These are phyloP conservation scores for Siderastrea siderea DNA, from an alignment of 92 coral and sea anemone genomes.

Conservation along the genomic window DNA sequence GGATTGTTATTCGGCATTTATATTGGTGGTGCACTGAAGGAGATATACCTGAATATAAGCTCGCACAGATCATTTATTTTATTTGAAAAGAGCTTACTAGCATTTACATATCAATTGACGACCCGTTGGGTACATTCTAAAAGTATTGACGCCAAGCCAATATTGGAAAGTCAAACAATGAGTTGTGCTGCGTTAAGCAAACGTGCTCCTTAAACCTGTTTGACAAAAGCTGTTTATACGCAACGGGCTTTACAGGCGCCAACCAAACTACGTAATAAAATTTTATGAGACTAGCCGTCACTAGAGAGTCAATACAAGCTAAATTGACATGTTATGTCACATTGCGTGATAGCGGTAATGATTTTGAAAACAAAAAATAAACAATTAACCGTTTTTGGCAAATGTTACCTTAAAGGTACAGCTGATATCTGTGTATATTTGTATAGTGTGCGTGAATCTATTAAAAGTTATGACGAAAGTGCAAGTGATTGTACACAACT, in stretches of 20 bases:
- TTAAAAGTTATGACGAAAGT: background rate
- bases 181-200: background rate
- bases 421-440: background rate
- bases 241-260: background rate
- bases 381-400: slow-evolving; percentile 32
- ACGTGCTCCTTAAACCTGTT: background rate
- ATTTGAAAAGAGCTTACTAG: background rate
- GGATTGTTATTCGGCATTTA: background rate
- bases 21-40: background rate
- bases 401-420: background rate
- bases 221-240: background rate
- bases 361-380: slow-evolving; percentile 1
- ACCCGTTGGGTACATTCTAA: slow-evolving; percentile 18
- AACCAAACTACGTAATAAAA: background rate
- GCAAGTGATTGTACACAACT: background rate
- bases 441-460: background rate
- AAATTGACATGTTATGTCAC: background rate
- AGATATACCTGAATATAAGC: background rate
- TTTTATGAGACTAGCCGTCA: too few relatives aligned
- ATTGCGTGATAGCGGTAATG: background rate
- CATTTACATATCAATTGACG: slow-evolving; percentile 22
- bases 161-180: background rate
- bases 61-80: background rate
- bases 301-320: too few relatives aligned
- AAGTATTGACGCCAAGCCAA: background rate